Percentiles rank a stretch among this genome's conserved stretches.
Evolutionary conservation across 2,113 vertebrate genomes (phyloP).

Genomic region (Sitta europaea): DNA sequence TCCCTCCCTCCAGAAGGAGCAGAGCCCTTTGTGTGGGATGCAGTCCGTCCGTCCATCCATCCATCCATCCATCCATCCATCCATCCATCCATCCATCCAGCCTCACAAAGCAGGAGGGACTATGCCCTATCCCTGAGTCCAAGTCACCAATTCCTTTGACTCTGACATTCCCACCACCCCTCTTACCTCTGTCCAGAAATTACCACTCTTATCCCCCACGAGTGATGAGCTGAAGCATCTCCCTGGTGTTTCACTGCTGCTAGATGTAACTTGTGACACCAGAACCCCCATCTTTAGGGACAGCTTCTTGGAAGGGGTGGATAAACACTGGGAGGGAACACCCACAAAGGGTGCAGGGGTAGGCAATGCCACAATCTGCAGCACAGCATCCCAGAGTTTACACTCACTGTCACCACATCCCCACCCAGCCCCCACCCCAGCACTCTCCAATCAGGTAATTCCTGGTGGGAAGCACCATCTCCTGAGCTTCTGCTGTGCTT

Average conservation of each 20-base stretch:
- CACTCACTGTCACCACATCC: rapidly evolving
- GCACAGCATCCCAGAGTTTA: not conserved
- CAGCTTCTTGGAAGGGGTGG: not conserved
- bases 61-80: not conserved
- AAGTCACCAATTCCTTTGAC: not conserved
- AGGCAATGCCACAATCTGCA: not conserved
- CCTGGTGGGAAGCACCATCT: not conserved
- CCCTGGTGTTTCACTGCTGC: not conserved
- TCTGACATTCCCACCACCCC: not conserved
- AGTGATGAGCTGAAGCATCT: not conserved
- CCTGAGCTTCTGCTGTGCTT: not conserved
- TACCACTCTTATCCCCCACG: not conserved
- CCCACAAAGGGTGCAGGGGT: not conserved
- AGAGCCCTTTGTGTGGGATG: rapidly evolving
- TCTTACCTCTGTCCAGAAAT: not conserved
- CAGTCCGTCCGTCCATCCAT: not conserved
- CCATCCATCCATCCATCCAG: not conserved
- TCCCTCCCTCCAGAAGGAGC: not conserved
- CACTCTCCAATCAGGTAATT: rapidly evolving
- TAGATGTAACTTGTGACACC: not conserved
- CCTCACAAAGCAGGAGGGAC: not conserved
- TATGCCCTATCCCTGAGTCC: not conserved
- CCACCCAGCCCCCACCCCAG: not conserved
- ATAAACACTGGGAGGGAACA: not conserved
- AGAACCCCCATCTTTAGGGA: not conserved